Percentiles rank a stretch among this genome's conserved stretches.
phyloP scores from a whole-genome alignment of 2,113 vertebrate species.

The Nothocercus julius region DNA sequence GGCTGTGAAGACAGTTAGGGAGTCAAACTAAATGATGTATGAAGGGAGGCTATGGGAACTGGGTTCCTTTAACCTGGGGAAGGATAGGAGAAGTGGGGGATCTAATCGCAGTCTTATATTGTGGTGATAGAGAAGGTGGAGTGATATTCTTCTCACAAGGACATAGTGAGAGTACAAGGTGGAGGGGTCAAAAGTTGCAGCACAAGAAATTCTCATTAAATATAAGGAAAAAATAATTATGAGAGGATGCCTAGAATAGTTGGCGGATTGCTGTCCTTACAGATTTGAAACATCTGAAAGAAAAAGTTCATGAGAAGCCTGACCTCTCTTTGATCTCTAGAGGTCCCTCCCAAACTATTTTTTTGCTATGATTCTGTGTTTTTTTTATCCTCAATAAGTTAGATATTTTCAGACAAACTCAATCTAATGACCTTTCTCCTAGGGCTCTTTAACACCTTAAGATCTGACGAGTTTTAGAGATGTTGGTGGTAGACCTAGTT shows the following conservation, averaged over 20 bases:
- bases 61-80: neutral
- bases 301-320: neutral
- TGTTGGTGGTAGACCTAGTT: neutral
- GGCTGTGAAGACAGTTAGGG: neutral
- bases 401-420: neutral
- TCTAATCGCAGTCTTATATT: neutral
- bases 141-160: neutral
- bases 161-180: neutral
- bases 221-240: neutral
- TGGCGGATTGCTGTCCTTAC: neutral
- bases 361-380: neutral
- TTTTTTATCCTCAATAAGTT: neutral
- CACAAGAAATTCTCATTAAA: neutral
- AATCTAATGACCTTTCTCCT: neutral
- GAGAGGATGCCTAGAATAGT: neutral
- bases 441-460: neutral
- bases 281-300: neutral
- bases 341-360: accelerated
- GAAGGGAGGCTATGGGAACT: neutral
- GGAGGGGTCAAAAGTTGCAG: neutral
- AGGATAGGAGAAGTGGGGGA: neutral
- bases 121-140: neutral
- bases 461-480: neutral
- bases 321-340: neutral
- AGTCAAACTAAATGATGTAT: neutral